Evolutionary conservation across 2,113 vertebrate species (phyloP), one percentile per base, ranked within the genome.

Genomic region (Malurus cyaneus): DNA sequence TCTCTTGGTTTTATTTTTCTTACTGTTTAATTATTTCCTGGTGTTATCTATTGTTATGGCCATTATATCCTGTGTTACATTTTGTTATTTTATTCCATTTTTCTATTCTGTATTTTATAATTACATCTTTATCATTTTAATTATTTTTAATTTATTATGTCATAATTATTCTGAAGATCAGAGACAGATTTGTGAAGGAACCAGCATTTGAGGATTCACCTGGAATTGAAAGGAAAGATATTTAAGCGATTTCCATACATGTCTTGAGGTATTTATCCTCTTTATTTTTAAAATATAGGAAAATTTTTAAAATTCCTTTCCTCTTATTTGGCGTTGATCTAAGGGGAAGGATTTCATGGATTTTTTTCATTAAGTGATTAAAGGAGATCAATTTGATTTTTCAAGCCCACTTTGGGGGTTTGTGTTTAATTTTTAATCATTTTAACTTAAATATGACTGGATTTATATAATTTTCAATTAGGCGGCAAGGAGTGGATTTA

Each of bases 211-310:
- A 99, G 87, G 99, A 99, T 56, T 99, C 97, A 99, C 61, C 97
- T 99, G 93, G 99, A 99, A 86, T 99, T 0, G 99, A 99, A 95
- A 98, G 99, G 87, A 99, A 99, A 97, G 93, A 99, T 99, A 98
- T 99, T 99, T 97, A 99, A 99, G 97, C n/a, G 99, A 99, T 83
- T 99, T 99, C 97, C 98, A n/a, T 99, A 96, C 99, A 99, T 52
- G 98, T 99, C 97, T 99, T 61, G 99, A 99, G 99, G 99, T 99
- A 97, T 90, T 70, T 77, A 34, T 34, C 28, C 19, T n/a, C 36
- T 83, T 53, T 8, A 6, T 11, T 76, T 88, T 65, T 39, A 5
- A 18, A 53, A n/a, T 32, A 3, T 24, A 7, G 26, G 6, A 24
- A 8, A 42, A 12, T 14, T 31, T 3, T 3, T 4, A 14, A 44